Evolutionary conservation across 2,888 invertebrate genomes (phyloP).

Genomic region (Blastobasis adustella): DNA sequence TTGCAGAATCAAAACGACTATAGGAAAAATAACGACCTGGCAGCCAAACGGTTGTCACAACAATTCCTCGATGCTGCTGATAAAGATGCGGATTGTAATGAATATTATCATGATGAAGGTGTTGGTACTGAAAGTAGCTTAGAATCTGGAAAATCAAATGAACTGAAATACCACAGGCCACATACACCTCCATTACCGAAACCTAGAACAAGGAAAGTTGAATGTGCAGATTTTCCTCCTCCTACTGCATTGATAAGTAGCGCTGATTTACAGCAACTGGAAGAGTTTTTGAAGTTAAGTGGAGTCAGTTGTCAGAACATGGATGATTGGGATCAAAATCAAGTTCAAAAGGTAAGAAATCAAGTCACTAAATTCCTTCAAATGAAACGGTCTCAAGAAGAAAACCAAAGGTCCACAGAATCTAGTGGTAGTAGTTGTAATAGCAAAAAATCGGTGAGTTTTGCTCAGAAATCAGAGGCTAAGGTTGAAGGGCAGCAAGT

Average conservation of each 20-base stretch:
- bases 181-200: constrained; percentile 71
- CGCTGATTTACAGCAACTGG: constrained; percentile 79
- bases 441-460: constrained; percentile 85
- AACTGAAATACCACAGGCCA: constrained; percentile 63
- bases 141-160: constrained; percentile 74
- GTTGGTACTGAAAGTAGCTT: constrained; percentile 76
- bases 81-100: constrained; percentile 70
- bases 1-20: constrained; percentile 69
- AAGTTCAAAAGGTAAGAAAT: constrained; percentile 80
- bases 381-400: constrained; percentile 81
- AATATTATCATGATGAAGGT: constrained; percentile 77
- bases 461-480: constrained; percentile 76
- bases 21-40: constrained; percentile 70
- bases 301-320: constrained; percentile 81
- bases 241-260: constrained; percentile 72
- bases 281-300: constrained; percentile 81
- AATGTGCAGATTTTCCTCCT: constrained; percentile 66
- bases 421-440: constrained; percentile 75
- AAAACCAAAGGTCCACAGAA: constrained; percentile 74
- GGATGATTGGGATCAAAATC: constrained; percentile 80
- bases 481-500: constrained; percentile 52
- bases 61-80: constrained; percentile 70
- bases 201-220: constrained; percentile 62
- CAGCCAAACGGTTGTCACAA: constrained; percentile 67
- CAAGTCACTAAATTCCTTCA: constrained; percentile 82